phyloP scores from a whole-genome alignment of 1,140 invertebrate species.

The Dendrolimus kikuchii region DNA sequence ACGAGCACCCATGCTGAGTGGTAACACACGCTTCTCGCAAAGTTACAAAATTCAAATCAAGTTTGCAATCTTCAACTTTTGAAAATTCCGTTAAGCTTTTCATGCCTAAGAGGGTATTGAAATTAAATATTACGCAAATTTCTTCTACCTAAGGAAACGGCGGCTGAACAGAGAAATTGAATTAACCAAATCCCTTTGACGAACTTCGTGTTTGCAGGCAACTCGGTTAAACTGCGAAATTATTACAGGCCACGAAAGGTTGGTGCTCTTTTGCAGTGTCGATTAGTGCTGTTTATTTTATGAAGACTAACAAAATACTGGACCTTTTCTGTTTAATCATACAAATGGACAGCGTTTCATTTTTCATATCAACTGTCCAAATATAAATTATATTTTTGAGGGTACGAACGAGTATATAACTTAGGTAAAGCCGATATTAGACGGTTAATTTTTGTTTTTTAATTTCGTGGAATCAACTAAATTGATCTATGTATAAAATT shows the following conservation, averaged over 20 bases:
- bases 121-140: conserved; percentile 40
- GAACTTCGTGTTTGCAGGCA: conserved; percentile 32
- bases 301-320: conserved; percentile 13
- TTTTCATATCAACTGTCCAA: too few relatives aligned
- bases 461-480: too few relatives aligned
- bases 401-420: too few relatives aligned
- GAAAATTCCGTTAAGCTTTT: conserved; percentile 22
- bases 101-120: conserved; percentile 26
- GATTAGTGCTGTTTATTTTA: conserved; percentile 18
- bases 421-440: too few relatives aligned
- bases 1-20: conserved; percentile 1
- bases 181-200: conserved; percentile 43
- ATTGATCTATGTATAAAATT: too few relatives aligned
- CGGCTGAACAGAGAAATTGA: conserved; percentile 37
- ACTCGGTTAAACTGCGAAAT: conserved; percentile 32
- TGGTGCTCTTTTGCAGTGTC: conserved; percentile 18
- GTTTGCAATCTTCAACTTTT: conserved; percentile 21
- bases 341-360: neutral
- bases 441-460: too few relatives aligned
- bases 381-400: too few relatives aligned
- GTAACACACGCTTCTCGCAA: conserved; percentile 3
- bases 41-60: conserved; percentile 21
- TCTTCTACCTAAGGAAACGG: conserved; percentile 26
- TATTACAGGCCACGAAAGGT: conserved; percentile 26
- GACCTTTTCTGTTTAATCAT: conserved; percentile 1